Percentiles rank a stretch among this genome's conserved stretches.
Evolutionary conservation across 2,888 invertebrate genomes (phyloP).

Genomic region (Leptopterna dolabrata): DNA sequence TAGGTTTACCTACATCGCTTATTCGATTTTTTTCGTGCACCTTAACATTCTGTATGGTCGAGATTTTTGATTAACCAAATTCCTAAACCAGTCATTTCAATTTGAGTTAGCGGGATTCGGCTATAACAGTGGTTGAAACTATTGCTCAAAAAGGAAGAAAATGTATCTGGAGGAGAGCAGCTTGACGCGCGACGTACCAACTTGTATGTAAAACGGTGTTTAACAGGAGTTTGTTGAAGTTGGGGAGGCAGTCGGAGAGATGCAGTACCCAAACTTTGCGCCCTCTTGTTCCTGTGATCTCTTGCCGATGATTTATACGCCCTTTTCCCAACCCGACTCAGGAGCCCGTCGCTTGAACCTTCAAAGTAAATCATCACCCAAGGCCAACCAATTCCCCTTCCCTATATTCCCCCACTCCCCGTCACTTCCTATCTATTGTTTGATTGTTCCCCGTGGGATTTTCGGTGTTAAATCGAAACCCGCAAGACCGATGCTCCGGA

Average conservation of each 20-base stretch:
- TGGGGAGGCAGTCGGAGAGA: background rate
- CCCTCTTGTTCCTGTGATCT: background rate
- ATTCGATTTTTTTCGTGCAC: too few species aligned
- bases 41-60: too few species aligned
- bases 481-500: background rate
- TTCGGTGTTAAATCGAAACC: conserved; percentile 7
- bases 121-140: too few species aligned
- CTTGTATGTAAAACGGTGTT: background rate
- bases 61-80: too few species aligned
- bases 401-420: background rate
- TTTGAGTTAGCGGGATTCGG: too few species aligned
- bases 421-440: background rate
- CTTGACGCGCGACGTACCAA: background rate
- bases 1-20: too few species aligned
- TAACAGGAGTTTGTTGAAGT: background rate
- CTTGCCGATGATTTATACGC: background rate
- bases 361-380: background rate
- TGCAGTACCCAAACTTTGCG: background rate
- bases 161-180: background rate
- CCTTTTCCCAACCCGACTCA: background rate
- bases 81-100: too few species aligned
- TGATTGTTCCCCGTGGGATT: background rate
- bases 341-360: background rate
- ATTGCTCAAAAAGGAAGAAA: background rate
- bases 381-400: background rate